phyloP scores from a whole-genome alignment of 2,888 invertebrate genomes.

The Stramonita haemastoma region DNA sequence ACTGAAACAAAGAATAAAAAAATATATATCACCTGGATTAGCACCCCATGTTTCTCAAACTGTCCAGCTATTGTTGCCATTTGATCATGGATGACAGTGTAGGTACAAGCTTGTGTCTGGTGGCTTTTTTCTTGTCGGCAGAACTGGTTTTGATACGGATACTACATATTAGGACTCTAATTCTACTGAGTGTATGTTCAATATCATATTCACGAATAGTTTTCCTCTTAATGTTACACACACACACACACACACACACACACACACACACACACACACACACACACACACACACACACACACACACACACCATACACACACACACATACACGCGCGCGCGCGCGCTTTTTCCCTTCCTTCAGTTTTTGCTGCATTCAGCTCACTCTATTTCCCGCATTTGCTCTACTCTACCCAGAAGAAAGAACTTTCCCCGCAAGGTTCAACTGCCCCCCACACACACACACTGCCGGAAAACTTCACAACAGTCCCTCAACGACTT shows the following conservation, averaged over 20 bases:
- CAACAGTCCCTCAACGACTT: too few species aligned
- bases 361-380: neutral
- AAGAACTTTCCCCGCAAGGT: neutral
- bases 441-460: neutral
- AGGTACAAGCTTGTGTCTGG: too few species aligned
- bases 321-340: neutral
- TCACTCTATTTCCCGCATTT: neutral
- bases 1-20: too few species aligned
- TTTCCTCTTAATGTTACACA: neutral
- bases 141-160: too few species aligned
- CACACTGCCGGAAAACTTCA: neutral
- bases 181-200: too few species aligned
- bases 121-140: too few species aligned
- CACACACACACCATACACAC: neutral
- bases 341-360: neutral
- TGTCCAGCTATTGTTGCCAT: too few species aligned
- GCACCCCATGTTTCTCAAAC: too few species aligned
- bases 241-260: neutral
- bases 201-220: neutral
- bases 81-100: too few species aligned
- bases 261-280: slow-evolving; percentile 17
- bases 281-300: slow-evolving; percentile 3
- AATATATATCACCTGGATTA: too few species aligned
- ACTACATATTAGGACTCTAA: too few species aligned
- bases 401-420: too few species aligned